Base-by-base conservation (phyloP, 1,140 invertebrate genomes). In the Reticulitermes speratus region DNA sequence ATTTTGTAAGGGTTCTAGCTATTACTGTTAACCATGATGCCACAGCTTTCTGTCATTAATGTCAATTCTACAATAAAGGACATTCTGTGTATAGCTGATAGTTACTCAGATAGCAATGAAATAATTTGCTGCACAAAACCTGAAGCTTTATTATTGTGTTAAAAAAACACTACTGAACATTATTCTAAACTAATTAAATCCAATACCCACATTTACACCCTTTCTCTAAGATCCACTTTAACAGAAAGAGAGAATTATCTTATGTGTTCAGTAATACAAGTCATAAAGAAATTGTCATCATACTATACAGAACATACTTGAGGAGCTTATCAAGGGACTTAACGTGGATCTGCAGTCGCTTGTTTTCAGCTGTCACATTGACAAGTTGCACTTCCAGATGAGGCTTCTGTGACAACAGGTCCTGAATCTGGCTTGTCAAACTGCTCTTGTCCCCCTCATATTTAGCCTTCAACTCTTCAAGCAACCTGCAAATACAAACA, bases 381-480 rank as follows among this genome's bases (percentile, higher is more conserved):
- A 90, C 87, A 11, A 93, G 88, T 86, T 91, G 89, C 23, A 90
- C 90, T 59, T 93, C 90, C 89, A 90, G 90, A 88, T 92, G 87
- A 23, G 90, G 88, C 88, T 91, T 89, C 86, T 88, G 88, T 88
- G 91, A 88, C 88, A 92, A 91, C 9, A 92, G 89, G 86, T 89
- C 86, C 87, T 91, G 90, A 87, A 92, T 89, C 87, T 91, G 90
- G 84, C 87, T 87, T 44, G 87, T 87, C 21, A 94, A 87, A 87
- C 91, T 92, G 5, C 89, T 89, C 87, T 92, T 93, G 75, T 95
- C 94, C 14, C 89, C 88, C 32, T 93, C 92, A 87, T 95, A 94
- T 87, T 94, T 93, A 48, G 87, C 86, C 87, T 95, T 94, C 19
- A 95, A 88, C 88, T 95, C 93, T 88, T 95, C 94, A 87, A 94